Evolutionary conservation across 2,888 invertebrate species (phyloP).

Genomic region (Halictus ligatus): DNA sequence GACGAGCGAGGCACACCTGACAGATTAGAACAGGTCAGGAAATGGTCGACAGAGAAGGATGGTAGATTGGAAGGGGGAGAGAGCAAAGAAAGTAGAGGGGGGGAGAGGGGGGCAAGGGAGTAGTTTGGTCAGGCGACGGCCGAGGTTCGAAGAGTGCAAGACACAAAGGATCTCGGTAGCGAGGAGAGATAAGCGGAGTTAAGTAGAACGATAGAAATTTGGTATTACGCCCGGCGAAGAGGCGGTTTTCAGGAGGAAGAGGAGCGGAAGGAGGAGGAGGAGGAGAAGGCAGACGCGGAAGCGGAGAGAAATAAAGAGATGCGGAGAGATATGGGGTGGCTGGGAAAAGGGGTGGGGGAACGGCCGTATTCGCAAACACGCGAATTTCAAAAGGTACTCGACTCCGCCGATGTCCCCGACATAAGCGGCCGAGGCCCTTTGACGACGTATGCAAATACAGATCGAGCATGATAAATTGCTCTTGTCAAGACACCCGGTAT

Average conservation of each 20-base stretch:
- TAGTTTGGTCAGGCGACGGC: neutral
- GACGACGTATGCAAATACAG: slow-evolving; percentile 84
- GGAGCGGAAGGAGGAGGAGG: neutral
- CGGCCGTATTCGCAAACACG: slow-evolving; percentile 83
- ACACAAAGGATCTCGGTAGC: slow-evolving; percentile 16
- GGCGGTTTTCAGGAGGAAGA: slow-evolving; percentile 31
- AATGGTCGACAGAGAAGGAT: neutral
- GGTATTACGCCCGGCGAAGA: slow-evolving; percentile 32
- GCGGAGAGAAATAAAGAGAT: slow-evolving; percentile 56
- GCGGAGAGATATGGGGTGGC: slow-evolving; percentile 41
- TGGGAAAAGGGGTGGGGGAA: slow-evolving; percentile 43
- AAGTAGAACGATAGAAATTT: slow-evolving; percentile 50
- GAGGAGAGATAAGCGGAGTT: slow-evolving; percentile 44
- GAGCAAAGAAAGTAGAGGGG: neutral
- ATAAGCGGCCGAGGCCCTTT: slow-evolving; percentile 80
- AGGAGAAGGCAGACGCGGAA: slow-evolving; percentile 38
- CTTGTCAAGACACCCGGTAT: slow-evolving; percentile 84
- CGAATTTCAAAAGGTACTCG: slow-evolving; percentile 84
- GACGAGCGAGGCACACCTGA: slow-evolving; percentile 47
- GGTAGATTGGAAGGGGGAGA: neutral
- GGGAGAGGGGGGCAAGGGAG: too few relatives aligned
- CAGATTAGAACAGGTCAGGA: slow-evolving; percentile 12
- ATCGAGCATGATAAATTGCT: slow-evolving; percentile 84
- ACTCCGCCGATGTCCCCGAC: slow-evolving; percentile 83
- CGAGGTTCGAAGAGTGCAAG: neutral